These are phyloP conservation scores for Tor tambroides DNA, from an alignment of 2,113 vertebrate genomes.

Conservation along the genomic window DNA sequence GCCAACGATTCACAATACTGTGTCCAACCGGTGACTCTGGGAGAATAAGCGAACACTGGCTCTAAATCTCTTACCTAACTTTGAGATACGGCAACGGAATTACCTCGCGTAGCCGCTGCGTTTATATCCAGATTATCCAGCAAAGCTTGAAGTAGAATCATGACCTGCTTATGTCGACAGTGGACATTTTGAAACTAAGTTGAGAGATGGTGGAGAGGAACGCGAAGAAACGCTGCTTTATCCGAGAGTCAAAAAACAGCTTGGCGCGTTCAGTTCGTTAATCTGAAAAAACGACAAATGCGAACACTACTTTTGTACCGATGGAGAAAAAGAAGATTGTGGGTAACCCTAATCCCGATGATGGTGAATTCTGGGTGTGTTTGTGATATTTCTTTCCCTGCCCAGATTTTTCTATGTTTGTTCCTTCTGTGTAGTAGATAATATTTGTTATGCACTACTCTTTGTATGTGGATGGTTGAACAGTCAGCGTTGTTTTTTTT, in stretches of 20 bases:
- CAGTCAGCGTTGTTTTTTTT: constrained; percentile 87
- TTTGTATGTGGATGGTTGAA: constrained; percentile 97
- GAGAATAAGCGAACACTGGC: no score
- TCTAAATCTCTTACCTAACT: no score
- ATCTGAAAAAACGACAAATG: constrained; percentile 61
- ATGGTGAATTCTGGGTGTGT: constrained; percentile 83
- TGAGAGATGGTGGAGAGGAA: no score
- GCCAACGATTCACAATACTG: no score
- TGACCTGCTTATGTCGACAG: no score
- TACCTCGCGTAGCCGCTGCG: no score
- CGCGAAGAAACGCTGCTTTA: background rate
- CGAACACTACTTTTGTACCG: constrained; percentile 78
- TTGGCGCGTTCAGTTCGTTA: constrained; percentile 68
- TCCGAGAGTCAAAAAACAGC: constrained; percentile 70
- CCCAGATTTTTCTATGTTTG: constrained; percentile 84
- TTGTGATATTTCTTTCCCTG: constrained; percentile 84
- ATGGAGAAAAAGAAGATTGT: constrained; percentile 69
- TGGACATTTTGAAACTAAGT: no score
- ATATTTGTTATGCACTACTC: constrained; percentile 95
- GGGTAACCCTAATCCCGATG: constrained; percentile 81
- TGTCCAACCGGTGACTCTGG: no score
- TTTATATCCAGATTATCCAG: no score
- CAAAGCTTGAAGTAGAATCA: no score
- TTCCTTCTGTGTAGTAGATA: constrained; percentile 88
- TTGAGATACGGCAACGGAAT: no score